These are phyloP conservation scores for Archaeoteleia sp. DNA, from an alignment of 2,888 invertebrate species.

Conservation along the genomic window DNA sequence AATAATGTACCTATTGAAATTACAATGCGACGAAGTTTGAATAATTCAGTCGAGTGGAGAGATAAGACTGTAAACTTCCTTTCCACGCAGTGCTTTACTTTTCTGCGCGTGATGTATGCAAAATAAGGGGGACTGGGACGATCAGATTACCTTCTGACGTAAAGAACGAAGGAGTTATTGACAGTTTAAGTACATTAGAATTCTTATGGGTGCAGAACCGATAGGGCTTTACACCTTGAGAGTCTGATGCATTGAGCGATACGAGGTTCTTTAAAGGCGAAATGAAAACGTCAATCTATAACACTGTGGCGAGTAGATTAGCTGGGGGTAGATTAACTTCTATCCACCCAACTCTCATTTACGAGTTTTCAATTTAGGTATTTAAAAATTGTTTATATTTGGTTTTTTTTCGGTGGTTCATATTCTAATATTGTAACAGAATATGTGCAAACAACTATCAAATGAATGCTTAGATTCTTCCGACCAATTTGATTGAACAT, in stretches of 20 bases:
- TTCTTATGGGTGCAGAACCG: conserved; percentile 51
- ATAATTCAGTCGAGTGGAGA: conserved; percentile 2
- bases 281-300: too few relatives aligned
- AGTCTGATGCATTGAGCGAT: background rate
- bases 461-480: too few relatives aligned
- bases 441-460: too few relatives aligned
- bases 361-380: too few relatives aligned
- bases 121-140: background rate
- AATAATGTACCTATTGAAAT: too few relatives aligned
- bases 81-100: background rate
- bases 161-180: conserved; percentile 23
- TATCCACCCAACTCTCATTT: too few relatives aligned
- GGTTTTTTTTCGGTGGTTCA: too few relatives aligned
- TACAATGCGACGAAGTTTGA: background rate
- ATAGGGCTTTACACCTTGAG: conserved; percentile 42
- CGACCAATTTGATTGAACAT: too few relatives aligned
- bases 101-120: conserved; percentile 1
- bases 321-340: too few relatives aligned
- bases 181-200: conserved; percentile 52
- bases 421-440: too few relatives aligned
- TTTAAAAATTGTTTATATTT: too few relatives aligned
- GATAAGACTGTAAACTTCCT: conserved; percentile 2
- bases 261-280: background rate
- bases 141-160: conserved; percentile 3
- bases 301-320: too few relatives aligned